Evolutionary conservation across 2,797 vertebrate species (phyloP), one percentile per base, ranked within the genome.

Genomic region (Pelodytes ibericus): DNA sequence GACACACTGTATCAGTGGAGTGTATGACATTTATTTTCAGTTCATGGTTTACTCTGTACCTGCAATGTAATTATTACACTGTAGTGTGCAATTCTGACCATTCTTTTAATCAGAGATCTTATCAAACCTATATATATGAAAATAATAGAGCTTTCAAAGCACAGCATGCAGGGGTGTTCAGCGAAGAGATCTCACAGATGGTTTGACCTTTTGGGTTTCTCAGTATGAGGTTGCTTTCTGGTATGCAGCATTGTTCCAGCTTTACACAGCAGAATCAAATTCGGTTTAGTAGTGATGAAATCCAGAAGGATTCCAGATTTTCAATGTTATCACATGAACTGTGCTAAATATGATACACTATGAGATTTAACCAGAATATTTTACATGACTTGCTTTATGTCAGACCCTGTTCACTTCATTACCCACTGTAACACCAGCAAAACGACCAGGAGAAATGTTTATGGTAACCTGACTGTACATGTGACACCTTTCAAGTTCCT

Each of bases 171-270:
- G n/a, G 30, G 36, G 9, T 26, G 24, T 25, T 9, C 36, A 64
- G 44, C 47, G 29, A 26, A 27, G 9, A 8, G 27, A 30, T 56
- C 11, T 44, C 56, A 29, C 57, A 62, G 57, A 51, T 64, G 18
- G 22, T 68, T 33, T 68, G 60, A 73, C 60, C 60, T 39, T 41
- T 63, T 27, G 16, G 61, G 31, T 16, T 9, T 64, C 71, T 57
- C 60, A 2, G 44, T 59, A 44, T 59, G 68, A 20, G 25, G 24
- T 18, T 72, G 58, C 39, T 22, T 47, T 25, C 13, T 30, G 18
- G 16, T 24, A 25, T 26, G 6, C 11, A 33, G 58, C 8, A 11
- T 7, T 39, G 15, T 62, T 72, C 20, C 30, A 53, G 26, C 41
- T 18, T 27, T 29, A 29, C 26, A 66, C 22, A 53, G 39, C 29